Percentiles rank a stretch among this genome's conserved stretches.
Evolutionary conservation across 1,140 invertebrate genomes (phyloP).

Genomic region (Harpegnathos saltator): DNA sequence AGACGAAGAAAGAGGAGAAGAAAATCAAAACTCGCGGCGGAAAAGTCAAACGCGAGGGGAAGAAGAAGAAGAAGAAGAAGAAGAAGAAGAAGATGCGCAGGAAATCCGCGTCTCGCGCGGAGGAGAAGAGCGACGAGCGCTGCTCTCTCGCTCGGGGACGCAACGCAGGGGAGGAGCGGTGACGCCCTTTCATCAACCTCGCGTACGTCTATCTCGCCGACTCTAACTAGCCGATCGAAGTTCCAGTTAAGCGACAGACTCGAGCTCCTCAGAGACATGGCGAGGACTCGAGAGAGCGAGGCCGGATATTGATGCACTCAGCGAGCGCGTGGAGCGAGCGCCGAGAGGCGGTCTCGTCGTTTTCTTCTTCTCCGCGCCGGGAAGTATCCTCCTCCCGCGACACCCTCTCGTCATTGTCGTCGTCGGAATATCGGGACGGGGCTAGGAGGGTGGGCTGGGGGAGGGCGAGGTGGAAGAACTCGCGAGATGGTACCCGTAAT

Average conservation of each 20-base stretch:
- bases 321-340: conserved; percentile 19
- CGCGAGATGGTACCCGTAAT: conserved; percentile 28
- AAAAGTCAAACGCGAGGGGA: no score
- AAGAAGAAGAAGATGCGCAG: no score
- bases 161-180: no score
- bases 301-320: conserved; percentile 52
- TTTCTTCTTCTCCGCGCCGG: conserved; percentile 22
- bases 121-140: no score
- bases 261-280: not conserved
- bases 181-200: not conserved
- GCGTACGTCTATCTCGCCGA: conserved; percentile 4
- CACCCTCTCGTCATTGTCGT: conserved; percentile 5
- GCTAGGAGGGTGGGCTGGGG: no score
- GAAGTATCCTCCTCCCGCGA: not conserved
- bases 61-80: no score
- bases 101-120: no score
- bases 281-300: not conserved
- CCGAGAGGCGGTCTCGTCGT: not conserved
- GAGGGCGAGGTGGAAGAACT: conserved; percentile 14
- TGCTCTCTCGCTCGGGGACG: no score
- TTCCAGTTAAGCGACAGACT: conserved; percentile 26
- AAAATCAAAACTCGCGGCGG: no score
- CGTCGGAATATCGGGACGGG: conserved; percentile 2
- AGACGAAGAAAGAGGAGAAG: no score
- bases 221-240: conserved; percentile 38